Evolutionary conservation across 2,797 vertebrate species (phyloP), one percentile per base, ranked within the genome.

Genomic region (Gymnoscopelus braueri): DNA sequence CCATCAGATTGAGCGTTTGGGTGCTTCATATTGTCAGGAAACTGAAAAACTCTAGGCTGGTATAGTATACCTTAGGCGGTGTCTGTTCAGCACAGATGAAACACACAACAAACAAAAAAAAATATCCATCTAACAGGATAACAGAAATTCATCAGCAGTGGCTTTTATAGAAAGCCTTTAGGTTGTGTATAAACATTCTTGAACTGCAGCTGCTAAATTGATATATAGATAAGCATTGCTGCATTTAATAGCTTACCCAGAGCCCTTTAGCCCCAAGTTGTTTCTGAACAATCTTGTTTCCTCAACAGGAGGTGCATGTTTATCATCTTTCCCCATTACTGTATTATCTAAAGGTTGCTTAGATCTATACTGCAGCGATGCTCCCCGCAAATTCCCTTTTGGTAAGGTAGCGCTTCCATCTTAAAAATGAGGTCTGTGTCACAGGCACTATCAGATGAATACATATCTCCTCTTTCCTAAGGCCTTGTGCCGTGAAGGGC

Each of bases 281-380:
- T 57, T 60, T 44, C 60, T 71, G 80, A 73, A 72, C 80, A 86
- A 87, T 88, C 60, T 74, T 59, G 24, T 85, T 85, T 66, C 39
- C 72, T 69, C 26, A 69, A 69, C 77, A 70, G 10, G 39, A 67
- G 70, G 71, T 48, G 60, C 23, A 23, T 69, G 74, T 79, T 86
- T 69, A 84, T 84, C 77, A 84, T 76, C 62, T 82, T 74, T 67
- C 72, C 49, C 75, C 63, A 79, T 83, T 83, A 82, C 23, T 32
- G 48, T 44, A 53, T 65, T 53, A 82, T 85, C 84, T 78, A 69
- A 82, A 74, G 70, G 72, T 86, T 82, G 82, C 82, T 90, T 84
- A 86, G 80, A 69, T 72, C 68, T 73, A 60, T 48, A 52, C 57
- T 13, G 68, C 15, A n/a, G 68, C 51, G 72, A 75, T 23, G 74